Evolutionary conservation across 2,888 invertebrate species (phyloP).

Genomic region (Rhamnusium bicolor): DNA sequence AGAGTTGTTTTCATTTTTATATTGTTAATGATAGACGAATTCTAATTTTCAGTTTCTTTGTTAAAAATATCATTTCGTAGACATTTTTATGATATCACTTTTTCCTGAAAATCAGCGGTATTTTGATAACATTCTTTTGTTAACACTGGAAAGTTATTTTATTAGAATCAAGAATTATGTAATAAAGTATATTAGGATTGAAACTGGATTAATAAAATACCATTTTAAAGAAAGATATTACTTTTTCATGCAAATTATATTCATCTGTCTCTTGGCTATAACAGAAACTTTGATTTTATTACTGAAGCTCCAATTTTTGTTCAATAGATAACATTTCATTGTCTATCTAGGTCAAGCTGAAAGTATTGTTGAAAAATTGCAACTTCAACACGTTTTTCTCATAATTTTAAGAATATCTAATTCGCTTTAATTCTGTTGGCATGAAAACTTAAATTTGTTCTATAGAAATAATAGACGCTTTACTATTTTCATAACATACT

Average conservation of each 20-base stretch:
- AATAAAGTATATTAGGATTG: not conserved
- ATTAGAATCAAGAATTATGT: not conserved
- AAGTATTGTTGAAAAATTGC: constrained; percentile 22
- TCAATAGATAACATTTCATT: constrained; percentile 18
- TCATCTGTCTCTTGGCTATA: constrained; percentile 7
- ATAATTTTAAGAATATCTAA: not conserved
- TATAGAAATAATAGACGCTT: not conserved
- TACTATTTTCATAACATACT: not conserved
- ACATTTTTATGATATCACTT: too few species aligned
- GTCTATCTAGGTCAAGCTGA: constrained; percentile 20
- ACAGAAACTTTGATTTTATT: not conserved
- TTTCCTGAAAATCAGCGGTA: too few species aligned
- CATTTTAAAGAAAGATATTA: constrained; percentile 16
- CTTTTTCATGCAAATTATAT: constrained; percentile 17
- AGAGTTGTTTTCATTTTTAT: too few species aligned
- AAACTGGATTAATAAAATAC: not conserved
- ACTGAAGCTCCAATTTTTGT: not conserved
- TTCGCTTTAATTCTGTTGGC: constrained; percentile 14
- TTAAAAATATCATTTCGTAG: too few species aligned
- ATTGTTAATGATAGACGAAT: too few species aligned
- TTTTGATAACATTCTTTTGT: too few species aligned
- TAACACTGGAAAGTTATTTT: not conserved
- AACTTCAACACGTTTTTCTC: constrained; percentile 13
- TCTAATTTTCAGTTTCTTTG: too few species aligned
- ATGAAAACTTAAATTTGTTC: not conserved